Conservation (phyloP, 2,113 vertebrate species). For the Saccopteryx leptura region DNA sequence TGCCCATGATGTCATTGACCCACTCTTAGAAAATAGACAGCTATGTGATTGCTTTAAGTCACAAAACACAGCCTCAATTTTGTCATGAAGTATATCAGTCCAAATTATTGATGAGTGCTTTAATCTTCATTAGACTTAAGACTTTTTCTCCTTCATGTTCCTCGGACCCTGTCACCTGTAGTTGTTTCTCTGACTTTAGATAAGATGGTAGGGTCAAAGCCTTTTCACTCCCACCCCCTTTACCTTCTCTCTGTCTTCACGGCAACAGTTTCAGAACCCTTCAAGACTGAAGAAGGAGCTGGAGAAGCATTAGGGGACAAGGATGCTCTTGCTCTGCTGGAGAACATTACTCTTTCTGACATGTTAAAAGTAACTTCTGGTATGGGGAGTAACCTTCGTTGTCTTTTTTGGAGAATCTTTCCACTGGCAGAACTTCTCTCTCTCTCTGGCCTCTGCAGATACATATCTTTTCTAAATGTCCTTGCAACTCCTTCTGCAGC, state of each 20-base stretch:
- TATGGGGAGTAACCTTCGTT: background rate
- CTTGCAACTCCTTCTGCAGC: background rate
- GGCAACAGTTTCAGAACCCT: background rate
- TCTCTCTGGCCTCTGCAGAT: background rate
- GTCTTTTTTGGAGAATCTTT: background rate
- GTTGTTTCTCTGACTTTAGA: background rate
- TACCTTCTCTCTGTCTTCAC: background rate
- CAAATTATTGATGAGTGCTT: slow-evolving; percentile 4
- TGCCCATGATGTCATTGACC: background rate
- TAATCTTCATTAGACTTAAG: slow-evolving; percentile 7
- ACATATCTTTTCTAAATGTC: background rate
- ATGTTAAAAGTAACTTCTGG: background rate
- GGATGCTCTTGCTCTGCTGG: background rate
- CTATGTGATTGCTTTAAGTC: background rate
- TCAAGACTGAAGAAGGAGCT: background rate
- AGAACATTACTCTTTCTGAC: background rate
- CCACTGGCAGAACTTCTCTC: background rate
- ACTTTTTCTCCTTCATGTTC: background rate
- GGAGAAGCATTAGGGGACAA: background rate
- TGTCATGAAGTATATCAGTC: background rate
- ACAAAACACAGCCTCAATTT: background rate
- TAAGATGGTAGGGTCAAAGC: background rate
- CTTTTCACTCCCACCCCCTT: background rate
- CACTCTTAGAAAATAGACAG: background rate
- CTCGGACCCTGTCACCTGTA: background rate